These are phyloP conservation scores for Mayetiola destructor DNA, from an alignment of 2,888 invertebrate genomes.

Conservation along the genomic window DNA sequence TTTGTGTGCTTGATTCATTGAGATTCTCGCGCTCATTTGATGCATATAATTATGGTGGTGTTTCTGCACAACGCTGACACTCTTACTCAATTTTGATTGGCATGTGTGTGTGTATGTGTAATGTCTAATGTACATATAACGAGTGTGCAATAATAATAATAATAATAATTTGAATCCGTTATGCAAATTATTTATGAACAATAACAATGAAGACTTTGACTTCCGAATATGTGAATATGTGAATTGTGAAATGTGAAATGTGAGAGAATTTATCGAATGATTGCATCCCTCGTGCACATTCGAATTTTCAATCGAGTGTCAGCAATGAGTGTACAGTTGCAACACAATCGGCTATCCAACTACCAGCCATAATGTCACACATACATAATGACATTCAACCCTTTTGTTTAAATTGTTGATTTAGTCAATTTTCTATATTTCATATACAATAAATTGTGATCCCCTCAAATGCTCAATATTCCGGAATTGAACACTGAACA, in stretches of 20 bases:
- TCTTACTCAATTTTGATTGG: no score
- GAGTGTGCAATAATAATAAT: neutral
- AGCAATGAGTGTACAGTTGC: neutral
- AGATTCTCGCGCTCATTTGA: no score
- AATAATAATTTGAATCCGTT: conserved; percentile 2
- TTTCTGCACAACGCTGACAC: no score
- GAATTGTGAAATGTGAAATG: neutral
- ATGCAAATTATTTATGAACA: conserved; percentile 12
- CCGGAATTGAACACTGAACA: no score
- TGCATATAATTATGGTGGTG: no score
- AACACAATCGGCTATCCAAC: neutral
- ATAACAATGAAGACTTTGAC: conserved; percentile 8
- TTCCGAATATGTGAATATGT: conserved; percentile 11
- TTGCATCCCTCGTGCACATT: neutral
- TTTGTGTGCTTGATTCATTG: no score
- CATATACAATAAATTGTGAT: conserved; percentile 1
- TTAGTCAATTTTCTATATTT: conserved; percentile 10
- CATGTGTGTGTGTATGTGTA: neutral
- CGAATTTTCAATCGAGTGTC: neutral
- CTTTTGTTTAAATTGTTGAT: conserved; percentile 5
- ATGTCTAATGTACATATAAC: neutral
- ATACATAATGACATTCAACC: conserved; percentile 2
- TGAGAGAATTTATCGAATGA: no score
- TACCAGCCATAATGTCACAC: neutral
- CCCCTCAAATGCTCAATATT: no score